Conservation (phyloP, 2,113 vertebrate genomes). For the Nicator chloris region DNA sequence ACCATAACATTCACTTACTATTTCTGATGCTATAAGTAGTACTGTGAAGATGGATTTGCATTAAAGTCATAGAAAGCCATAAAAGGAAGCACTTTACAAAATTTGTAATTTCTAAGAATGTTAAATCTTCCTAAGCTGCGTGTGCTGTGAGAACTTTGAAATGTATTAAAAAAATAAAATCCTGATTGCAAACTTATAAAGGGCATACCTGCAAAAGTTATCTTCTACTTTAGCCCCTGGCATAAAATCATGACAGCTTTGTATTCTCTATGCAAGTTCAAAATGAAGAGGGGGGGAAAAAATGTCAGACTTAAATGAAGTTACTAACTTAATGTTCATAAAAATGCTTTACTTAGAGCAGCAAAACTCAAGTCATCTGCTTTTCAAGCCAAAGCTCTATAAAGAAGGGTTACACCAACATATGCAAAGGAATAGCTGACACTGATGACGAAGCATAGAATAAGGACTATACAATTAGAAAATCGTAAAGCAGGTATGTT, state of each 20-base stretch:
- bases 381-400: background rate
- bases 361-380: background rate
- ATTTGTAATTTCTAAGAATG: background rate
- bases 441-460: background rate
- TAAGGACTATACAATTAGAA: too few relatives aligned
- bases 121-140: slow-evolving; percentile 20
- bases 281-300: background rate
- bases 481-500: too few relatives aligned
- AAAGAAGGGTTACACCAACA: background rate
- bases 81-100: slow-evolving; percentile 39
- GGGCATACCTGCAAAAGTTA: background rate
- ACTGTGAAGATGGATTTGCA: background rate
- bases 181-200: background rate
- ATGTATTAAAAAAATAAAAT: background rate
- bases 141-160: background rate
- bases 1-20: background rate
- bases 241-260: background rate
- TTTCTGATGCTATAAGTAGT: background rate
- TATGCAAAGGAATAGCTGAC: background rate
- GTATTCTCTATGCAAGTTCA: background rate
- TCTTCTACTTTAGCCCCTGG: background rate
- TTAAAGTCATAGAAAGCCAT: background rate
- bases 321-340: background rate
- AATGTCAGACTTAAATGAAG: background rate
- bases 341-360: background rate